Evolutionary conservation across 2,888 invertebrate species (phyloP).

Genomic region (Dasysyrphus albostriatus): DNA sequence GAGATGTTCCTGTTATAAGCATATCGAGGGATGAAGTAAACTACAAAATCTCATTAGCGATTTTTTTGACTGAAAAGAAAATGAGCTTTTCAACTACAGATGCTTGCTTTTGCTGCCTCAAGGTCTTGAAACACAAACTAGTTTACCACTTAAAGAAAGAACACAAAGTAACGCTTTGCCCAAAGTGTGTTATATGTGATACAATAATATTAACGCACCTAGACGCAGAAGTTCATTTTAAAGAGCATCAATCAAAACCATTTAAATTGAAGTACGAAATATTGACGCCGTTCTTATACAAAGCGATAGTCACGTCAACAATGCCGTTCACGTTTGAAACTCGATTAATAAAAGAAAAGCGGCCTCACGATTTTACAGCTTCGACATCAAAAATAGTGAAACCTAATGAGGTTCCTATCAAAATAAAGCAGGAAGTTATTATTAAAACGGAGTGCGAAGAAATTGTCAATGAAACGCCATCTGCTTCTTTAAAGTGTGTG

Average conservation of each 20-base stretch:
- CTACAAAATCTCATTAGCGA: constrained; percentile 24
- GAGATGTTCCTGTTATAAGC: constrained; percentile 59
- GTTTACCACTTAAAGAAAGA: constrained; percentile 40
- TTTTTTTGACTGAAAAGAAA: constrained; percentile 46
- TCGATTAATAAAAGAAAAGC: constrained; percentile 26
- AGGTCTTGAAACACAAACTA: background rate
- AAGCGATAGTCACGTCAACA: constrained; percentile 15
- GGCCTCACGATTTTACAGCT: background rate
- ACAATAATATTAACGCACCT: constrained; percentile 27
- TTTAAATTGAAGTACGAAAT: constrained; percentile 48
- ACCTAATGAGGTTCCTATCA: background rate
- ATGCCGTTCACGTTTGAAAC: constrained; percentile 46
- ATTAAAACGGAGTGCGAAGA: constrained; percentile 40
- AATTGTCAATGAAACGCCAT: background rate
- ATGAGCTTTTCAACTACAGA: constrained; percentile 19
- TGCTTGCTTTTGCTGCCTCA: constrained; percentile 56
- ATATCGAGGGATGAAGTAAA: constrained; percentile 21
- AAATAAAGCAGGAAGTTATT: constrained; percentile 40
- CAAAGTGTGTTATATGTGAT: constrained; percentile 47
- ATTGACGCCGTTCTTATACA: constrained; percentile 12
- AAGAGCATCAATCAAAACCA: constrained; percentile 1
- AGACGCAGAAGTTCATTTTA: constrained; percentile 33
- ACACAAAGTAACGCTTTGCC: constrained; percentile 39
- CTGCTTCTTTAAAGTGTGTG: constrained; percentile 44
- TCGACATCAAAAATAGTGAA: constrained; percentile 18